Evolutionary conservation across 2,888 invertebrate genomes (phyloP).

Genomic region (Herminia tarsipennalis): DNA sequence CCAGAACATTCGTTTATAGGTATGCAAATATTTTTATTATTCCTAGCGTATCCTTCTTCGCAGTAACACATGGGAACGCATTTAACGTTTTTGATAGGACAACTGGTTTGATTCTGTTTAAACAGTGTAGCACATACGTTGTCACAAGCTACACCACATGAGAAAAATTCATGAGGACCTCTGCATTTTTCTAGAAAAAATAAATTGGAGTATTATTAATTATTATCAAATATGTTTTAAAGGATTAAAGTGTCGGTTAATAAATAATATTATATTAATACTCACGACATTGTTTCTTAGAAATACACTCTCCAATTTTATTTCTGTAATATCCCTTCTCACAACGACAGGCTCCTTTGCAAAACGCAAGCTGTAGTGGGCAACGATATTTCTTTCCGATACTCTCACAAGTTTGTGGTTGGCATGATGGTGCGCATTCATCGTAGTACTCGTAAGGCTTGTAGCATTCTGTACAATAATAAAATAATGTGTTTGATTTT

Average conservation of each 20-base stretch:
- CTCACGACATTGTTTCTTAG: conserved; percentile 22
- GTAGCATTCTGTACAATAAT: conserved; percentile 10
- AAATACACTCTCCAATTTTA: conserved; percentile 14
- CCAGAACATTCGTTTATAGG: conserved; percentile 24
- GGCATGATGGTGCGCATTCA: conserved; percentile 39
- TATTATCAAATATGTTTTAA: too few relatives aligned
- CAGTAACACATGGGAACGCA: conserved; percentile 58
- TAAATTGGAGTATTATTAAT: too few relatives aligned
- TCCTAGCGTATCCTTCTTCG: conserved; percentile 31
- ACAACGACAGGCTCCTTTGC: conserved; percentile 1
- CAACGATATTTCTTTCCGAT: conserved; percentile 26
- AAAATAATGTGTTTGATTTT: too few relatives aligned
- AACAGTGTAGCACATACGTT: conserved; percentile 47
- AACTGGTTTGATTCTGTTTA: conserved; percentile 40
- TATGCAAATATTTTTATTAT: conserved; percentile 24
- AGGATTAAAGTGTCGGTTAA: too few relatives aligned
- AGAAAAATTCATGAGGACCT: conserved; percentile 41
- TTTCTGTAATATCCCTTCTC: conserved; percentile 20
- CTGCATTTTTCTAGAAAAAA: conserved; percentile 17
- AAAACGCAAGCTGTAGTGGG: conserved; percentile 7
- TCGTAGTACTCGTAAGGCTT: conserved; percentile 21
- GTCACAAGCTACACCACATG: conserved; percentile 54
- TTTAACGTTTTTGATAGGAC: conserved; percentile 48
- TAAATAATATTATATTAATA: conserved; percentile 1
- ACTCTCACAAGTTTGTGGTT: conserved; percentile 45